Base-by-base conservation (phyloP, 2,797 vertebrate species). In the Cuniculus paca region DNA sequence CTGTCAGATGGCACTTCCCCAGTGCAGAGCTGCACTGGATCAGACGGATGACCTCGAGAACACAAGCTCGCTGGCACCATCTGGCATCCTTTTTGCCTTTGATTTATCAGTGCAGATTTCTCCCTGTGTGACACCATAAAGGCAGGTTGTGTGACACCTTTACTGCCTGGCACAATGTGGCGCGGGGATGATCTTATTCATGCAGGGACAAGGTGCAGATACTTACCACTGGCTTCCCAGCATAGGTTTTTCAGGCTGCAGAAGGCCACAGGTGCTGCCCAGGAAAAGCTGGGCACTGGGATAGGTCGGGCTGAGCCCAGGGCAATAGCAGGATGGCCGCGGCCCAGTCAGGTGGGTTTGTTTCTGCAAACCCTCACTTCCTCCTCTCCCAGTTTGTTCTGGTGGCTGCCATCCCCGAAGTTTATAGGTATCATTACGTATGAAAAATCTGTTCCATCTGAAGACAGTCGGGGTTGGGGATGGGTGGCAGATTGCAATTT, bases 401-500 rank as follows among this genome's bases (percentile, higher is more conserved):
- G 4, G 88, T 28, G 85, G 65, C 95, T 94, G 95, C 94, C 95
- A 93, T 17, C 48, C 52, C 70, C 24, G 4, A 96, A 84, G 96
- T 98, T 98, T 98, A 97, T 97, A 96, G 97, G 97, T 94, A 79
- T 97, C 97, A 93, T 98, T 98, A 97, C 90, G 93, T 96, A 13
- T 97, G 97, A 97, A 96, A 97, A 97, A 97, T 95, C 96, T 92
- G 95, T 77, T 96, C 94, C 90, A 75, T 70, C 90, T 58, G 75
- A 94, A 94, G 96, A 94, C 24, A 9, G 96, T 84, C 0, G 0
- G 72, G 85, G 83, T 56, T 95, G 93, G 95, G 93, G 96, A 93
- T 78, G 94, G 96, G 96, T 91, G 88, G 97, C 98, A 98, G 97
- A 96, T 97, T 97, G 98, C 97, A 81, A 89, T 96, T 98, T 98